Evolutionary conservation across 2,797 vertebrate species (phyloP).

Genomic region (Vultur gryphus): DNA sequence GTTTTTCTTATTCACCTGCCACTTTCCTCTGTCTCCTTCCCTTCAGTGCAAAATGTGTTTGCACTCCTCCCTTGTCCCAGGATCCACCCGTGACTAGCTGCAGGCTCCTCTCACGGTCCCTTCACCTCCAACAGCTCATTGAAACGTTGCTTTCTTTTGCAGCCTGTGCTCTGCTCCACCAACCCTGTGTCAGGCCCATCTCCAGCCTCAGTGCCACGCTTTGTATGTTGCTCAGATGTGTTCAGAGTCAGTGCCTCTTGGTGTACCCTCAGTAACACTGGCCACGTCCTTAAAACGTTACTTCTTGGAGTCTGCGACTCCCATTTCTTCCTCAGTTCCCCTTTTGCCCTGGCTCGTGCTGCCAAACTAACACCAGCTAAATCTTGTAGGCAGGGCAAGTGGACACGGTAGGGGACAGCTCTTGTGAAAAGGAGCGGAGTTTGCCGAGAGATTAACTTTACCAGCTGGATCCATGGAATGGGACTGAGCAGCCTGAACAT

Average conservation of each 20-base stretch:
- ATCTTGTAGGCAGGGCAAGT: background rate
- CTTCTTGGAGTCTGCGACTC: background rate
- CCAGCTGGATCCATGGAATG: background rate
- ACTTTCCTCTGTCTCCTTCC: background rate
- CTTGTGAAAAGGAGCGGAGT: background rate
- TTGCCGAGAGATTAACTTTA: background rate
- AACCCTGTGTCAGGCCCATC: background rate
- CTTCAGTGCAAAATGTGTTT: background rate
- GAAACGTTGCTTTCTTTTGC: background rate
- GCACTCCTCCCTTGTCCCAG: background rate
- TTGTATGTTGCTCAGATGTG: background rate
- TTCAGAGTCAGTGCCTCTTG: background rate
- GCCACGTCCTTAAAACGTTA: background rate
- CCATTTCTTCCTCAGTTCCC: background rate
- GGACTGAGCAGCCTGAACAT: background rate
- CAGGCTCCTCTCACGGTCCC: background rate
- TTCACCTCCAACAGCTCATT: background rate
- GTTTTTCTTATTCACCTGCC: background rate
- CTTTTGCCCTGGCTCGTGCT: background rate
- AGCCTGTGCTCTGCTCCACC: background rate
- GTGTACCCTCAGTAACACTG: background rate
- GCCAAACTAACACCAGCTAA: background rate
- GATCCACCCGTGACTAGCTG: background rate
- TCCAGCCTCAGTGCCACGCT: background rate
- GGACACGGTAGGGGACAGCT: background rate